Evolutionary conservation across 2,888 invertebrate genomes (phyloP), one percentile per base, ranked within the genome.

Genomic region (Tipula confusa): DNA sequence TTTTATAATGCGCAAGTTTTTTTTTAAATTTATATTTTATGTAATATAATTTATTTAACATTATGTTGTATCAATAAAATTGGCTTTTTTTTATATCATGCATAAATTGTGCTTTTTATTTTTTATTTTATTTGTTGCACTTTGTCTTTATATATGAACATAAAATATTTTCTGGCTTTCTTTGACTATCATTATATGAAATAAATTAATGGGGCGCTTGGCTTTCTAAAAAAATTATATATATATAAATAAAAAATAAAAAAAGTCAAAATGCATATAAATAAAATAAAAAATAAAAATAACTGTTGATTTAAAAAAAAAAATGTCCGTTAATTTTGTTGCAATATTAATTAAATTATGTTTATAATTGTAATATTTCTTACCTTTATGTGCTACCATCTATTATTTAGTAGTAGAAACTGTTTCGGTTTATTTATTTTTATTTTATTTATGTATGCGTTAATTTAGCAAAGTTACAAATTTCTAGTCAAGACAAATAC

Each of bases 111-210:
- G 64, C 24, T 64, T 64, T 64, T n/a, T n/a, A n/a, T n/a, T n/a
- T 43, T 64, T 64, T 64, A 64, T 64, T 18, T 64, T 64, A 64
- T 64, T 64, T 64, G 64, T 64, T 64, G 64, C 64, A 64, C 64
- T 64, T 64, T 64, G 64, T 64, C 64, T 64, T n/a, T n/a, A n/a
- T n/a, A n/a, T n/a, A 24, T n/a, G 24, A 64, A 48, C 18, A 18
- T 48, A 18, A 18, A 18, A 9, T 9, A 13, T 9, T 38, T 13
- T 64, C 64, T 43, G 64, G 64, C 48, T 64, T 64, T 64, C 18
- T 24, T n/a, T 24, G 64, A 24, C 2, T 64, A 24, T 24, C n/a
- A n/a, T n/a, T n/a, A n/a, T n/a, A n/a, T n/a, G n/a, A n/a, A n/a
- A n/a, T n/a, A n/a, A n/a, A n/a, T n/a, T n/a, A n/a, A n/a, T n/a